phyloP scores from a whole-genome alignment of 2,888 invertebrate genomes.

The Chaetogeoica ovagalla region DNA sequence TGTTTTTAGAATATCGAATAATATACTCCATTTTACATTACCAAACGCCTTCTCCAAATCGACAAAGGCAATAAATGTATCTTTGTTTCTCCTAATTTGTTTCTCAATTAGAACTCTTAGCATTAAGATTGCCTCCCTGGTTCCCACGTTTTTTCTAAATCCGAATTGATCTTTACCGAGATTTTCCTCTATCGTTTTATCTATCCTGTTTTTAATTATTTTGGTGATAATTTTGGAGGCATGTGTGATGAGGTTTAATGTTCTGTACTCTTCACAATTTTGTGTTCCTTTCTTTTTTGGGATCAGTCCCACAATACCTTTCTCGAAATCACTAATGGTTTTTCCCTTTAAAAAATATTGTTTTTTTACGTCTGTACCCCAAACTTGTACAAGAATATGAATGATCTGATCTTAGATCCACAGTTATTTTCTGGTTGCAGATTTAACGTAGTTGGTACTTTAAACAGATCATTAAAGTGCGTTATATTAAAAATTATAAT shows the following conservation, averaged over 20 bases:
- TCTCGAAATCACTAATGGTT: background rate
- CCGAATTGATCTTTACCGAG: background rate
- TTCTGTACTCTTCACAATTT: background rate
- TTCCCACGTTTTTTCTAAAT: background rate
- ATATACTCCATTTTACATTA: background rate
- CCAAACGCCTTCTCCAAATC: background rate
- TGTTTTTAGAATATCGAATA: background rate
- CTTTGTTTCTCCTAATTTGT: too few relatives aligned
- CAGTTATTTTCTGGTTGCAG: too few relatives aligned
- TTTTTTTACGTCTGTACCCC: too few relatives aligned
- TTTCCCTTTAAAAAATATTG: background rate
- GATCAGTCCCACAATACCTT: background rate
- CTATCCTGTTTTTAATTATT: background rate
- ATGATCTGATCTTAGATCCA: too few relatives aligned
- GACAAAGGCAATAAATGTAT: background rate
- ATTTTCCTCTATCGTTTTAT: background rate
- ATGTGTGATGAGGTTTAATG: background rate
- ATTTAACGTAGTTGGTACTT: too few relatives aligned
- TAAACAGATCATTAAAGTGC: too few relatives aligned
- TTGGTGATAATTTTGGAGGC: background rate
- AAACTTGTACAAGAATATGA: too few relatives aligned
- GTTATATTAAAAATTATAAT: too few relatives aligned
- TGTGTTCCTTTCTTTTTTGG: slow-evolving; percentile 9
- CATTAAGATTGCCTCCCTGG: background rate
- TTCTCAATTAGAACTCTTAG: background rate